Base-by-base conservation (phyloP, 2,888 invertebrate species). In the Hybos culiciformis region DNA sequence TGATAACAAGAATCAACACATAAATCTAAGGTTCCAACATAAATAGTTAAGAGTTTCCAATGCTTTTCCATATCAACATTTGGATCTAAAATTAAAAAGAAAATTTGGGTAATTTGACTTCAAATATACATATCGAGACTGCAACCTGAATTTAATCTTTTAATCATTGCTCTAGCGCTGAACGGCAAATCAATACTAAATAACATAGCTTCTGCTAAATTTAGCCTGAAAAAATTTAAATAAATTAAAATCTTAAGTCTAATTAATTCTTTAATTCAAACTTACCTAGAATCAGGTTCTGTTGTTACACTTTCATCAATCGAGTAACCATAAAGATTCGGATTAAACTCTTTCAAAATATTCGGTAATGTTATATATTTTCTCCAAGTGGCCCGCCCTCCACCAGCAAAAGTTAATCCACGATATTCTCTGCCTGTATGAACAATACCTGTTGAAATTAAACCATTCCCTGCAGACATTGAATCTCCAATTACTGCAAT, bases 301-400 rank as follows among this genome's bases (percentile, higher is more conserved):
- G 8, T 3, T 33, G 12, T 40, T 36, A 40, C 5, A 44, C 44
- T 51, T 56, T 1, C 62, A 59, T 1, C 40, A 5, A 54, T 57
- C 11, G 63, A 50, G 38, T 54, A 78, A 14, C 80, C 80, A 42
- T 75, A 62, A 3, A 80, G 54, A 18, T 73, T 66, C 0, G 77
- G 75, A 59, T 80, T 80, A 54, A 73, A 80, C 47, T 70, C 72
- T 53, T 73, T 73, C 17, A 77, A 52, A 32, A 77, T 74, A 54
- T 77, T 75, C 7, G 75, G 75, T 24, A 75, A 42, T 0, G 75
- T 75, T 1, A 73, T 48, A 43, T 57, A 68, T 33, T 64, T 57
- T 9, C 69, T 61, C 74, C 74, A 75, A 6, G 62, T 67, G 3
- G 58, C 67, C 51, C 71, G 56, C 0, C 75, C 75, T 49, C 71